Evolutionary conservation across 2,797 vertebrate species (phyloP), one percentile per base, ranked within the genome.

Genomic region (Hemitrygon akajei): DNA sequence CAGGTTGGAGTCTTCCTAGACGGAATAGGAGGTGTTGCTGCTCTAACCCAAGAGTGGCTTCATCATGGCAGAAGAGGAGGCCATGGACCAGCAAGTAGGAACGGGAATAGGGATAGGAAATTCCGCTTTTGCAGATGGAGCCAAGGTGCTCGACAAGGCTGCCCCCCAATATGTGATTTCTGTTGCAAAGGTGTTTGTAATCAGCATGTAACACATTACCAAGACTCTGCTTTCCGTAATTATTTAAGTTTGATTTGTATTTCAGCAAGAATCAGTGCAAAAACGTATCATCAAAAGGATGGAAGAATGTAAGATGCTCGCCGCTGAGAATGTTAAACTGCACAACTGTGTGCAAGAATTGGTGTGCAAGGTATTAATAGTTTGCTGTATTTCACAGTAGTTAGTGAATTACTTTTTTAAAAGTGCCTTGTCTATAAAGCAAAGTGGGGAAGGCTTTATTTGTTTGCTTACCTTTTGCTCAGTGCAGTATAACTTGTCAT

Each of bases 321-420:
- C 93, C n/a, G 94, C 94, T 87, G 95, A 96, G 94, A 95, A 95
- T 80, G 94, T 94, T 94, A 94, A 94, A 37, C 95, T 94, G 94
- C 95, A 95, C 76, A 95, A 94, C 91, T 93, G 95, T 18, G 63
- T 96, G 82, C 94, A 95, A 93, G 95, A 86, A 93, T 93, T 96
- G 81, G 94, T 94, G 87, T 94, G 95, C 92, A 95, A 96, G 96
- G 95, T 96, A 95, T 75, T 91, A 0, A 16, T 9, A 58, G 89
- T 87, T 71, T 93, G 82, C 40, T 94, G n/a, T 20, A 40, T 56
- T 56, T 91, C 6, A 25, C 37, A 73, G 71, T 20, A 34, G n/a
- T 30, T n/a, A 30, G 27, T 60, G 30, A 58, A 56, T 82, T 40
- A 47, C 34, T 82, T 37, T 37, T 89, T 7, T 40, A 80, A 56